Evolutionary conservation across 2,113 vertebrate genomes (phyloP).

Genomic region (Willisornis vidua): DNA sequence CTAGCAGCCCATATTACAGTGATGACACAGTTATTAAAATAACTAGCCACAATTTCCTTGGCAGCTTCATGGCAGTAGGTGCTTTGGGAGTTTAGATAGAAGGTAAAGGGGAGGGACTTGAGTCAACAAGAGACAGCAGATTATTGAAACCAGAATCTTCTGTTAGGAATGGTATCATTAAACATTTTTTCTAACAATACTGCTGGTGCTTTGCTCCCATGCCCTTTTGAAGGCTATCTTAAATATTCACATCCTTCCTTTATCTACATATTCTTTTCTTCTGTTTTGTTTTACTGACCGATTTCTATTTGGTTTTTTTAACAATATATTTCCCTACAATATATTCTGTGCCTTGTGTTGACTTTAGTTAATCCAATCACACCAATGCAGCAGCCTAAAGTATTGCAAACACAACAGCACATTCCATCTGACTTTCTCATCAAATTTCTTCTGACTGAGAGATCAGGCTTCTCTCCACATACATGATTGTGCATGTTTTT

Average conservation of each 20-base stretch:
- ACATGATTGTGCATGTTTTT: accelerated
- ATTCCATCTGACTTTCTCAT: background rate
- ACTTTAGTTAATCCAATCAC: background rate
- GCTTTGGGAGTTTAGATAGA: background rate
- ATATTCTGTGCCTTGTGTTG: background rate
- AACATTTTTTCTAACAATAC: background rate
- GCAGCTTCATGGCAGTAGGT: background rate
- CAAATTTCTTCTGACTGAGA: background rate
- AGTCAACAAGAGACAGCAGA: background rate
- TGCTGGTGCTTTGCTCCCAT: background rate
- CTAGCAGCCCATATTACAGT: background rate
- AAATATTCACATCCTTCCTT: background rate
- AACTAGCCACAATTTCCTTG: background rate
- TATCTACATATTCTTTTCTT: background rate
- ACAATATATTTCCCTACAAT: background rate
- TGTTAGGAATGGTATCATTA: background rate
- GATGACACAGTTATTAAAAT: background rate
- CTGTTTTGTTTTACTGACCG: background rate
- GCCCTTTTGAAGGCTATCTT: background rate
- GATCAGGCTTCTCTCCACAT: background rate
- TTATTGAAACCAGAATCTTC: background rate
- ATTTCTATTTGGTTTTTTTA: background rate
- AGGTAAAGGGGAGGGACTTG: background rate
- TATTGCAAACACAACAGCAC: background rate
- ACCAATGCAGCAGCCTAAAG: background rate